A percentile compares a stretch with the other conserved stretches of the same genome.
Evolutionary conservation across 2,113 vertebrate species (phyloP).

Genomic region (Scolopax mira): DNA sequence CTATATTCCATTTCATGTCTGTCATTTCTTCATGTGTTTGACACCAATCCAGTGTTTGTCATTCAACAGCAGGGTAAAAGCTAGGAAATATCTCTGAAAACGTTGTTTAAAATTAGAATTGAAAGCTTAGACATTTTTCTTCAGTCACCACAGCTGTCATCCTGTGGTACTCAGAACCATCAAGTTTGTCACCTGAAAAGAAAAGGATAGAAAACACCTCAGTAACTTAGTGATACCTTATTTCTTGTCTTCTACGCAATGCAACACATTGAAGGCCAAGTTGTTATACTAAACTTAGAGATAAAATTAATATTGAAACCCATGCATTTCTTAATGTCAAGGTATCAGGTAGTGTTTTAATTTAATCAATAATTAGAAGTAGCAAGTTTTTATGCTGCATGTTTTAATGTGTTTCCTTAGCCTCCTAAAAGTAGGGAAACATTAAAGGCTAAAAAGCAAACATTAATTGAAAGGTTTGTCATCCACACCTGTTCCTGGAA

Average conservation of each 20-base stretch:
- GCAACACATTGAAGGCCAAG: background rate
- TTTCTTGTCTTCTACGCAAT: background rate
- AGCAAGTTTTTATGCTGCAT: background rate
- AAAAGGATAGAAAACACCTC: background rate
- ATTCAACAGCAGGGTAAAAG: background rate
- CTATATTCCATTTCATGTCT: background rate
- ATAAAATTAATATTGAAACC: background rate
- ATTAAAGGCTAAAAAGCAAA: background rate
- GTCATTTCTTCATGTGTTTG: background rate
- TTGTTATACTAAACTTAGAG: background rate
- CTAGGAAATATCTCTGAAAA: conserved; percentile 22
- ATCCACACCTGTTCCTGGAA: background rate
- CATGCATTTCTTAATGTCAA: background rate
- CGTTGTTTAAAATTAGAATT: conserved; percentile 24
- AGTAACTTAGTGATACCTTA: background rate
- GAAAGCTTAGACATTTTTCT: background rate
- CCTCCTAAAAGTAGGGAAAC: background rate
- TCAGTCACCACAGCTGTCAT: background rate
- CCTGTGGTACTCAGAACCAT: background rate
- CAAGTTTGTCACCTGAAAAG: background rate
- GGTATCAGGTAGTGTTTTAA: background rate
- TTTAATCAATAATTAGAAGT: background rate
- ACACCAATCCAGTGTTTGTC: background rate
- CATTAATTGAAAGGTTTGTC: background rate
- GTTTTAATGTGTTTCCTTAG: background rate